These are phyloP conservation scores for Scaptomyza flava DNA, from an alignment of 2,888 invertebrate genomes.

Conservation along the genomic window DNA sequence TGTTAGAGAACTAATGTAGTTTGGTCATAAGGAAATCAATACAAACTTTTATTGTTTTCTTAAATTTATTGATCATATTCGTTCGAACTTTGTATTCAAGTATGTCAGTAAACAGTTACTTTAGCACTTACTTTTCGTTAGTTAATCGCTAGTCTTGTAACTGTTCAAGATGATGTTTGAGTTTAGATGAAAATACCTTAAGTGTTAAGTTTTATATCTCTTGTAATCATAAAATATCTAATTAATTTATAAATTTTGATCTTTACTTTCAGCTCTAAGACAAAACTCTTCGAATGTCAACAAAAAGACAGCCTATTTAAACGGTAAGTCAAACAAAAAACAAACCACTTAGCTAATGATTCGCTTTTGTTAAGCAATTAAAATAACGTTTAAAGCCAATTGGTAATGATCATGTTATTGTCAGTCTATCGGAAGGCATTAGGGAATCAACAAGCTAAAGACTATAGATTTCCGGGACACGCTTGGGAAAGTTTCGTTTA, in stretches of 20 bases:
- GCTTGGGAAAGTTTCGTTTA: constrained; percentile 12
- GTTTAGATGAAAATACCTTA: too few species aligned
- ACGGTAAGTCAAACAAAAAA: constrained; percentile 47
- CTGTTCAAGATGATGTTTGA: neutral
- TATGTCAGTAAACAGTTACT: neutral
- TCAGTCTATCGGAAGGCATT: constrained; percentile 20
- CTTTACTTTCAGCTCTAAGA: constrained; percentile 16
- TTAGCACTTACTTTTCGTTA: neutral
- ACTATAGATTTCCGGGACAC: constrained; percentile 25
- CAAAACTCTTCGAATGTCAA: neutral
- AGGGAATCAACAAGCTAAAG: neutral
- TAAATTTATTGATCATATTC: neutral
- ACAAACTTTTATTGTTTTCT: neutral
- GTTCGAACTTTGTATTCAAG: neutral
- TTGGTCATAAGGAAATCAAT: neutral
- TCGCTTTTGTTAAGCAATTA: constrained; percentile 49
- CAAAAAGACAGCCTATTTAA: constrained; percentile 23
- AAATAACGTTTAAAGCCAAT: constrained; percentile 34
- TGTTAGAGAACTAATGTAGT: neutral
- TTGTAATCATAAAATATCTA: neutral
- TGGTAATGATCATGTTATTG: constrained; percentile 16
- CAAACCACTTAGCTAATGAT: constrained; percentile 23
- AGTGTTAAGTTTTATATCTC: neutral
- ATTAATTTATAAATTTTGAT: neutral
- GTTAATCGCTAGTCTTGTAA: neutral